Evolutionary conservation across 2,888 invertebrate genomes (phyloP).

Genomic region (Neoaliturus tenellus): DNA sequence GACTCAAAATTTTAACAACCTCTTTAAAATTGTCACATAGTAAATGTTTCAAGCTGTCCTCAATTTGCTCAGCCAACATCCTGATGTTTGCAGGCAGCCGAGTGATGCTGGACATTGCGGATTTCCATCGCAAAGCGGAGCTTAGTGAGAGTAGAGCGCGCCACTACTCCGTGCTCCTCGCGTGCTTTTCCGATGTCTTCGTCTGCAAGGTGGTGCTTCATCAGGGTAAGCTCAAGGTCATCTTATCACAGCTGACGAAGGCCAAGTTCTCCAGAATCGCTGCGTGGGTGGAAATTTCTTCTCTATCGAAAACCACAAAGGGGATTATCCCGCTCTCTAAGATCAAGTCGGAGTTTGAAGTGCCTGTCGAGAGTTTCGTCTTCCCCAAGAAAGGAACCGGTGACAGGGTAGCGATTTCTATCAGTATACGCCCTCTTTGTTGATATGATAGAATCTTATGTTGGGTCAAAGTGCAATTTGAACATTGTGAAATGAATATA

Average conservation of each 20-base stretch:
- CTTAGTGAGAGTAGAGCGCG: background rate
- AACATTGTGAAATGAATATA: no score
- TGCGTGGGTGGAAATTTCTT: conserved; percentile 33
- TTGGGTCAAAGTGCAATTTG: no score
- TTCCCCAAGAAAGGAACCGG: background rate
- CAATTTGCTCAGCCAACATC: no score
- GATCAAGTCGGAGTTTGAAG: conserved; percentile 33
- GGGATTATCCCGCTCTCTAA: conserved; percentile 29
- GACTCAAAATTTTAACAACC: no score
- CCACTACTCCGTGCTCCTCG: conserved; percentile 35
- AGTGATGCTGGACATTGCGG: conserved; percentile 27
- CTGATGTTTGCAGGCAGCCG: conserved; percentile 20
- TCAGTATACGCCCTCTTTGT: conserved; percentile 24
- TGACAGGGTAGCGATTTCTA: conserved; percentile 21
- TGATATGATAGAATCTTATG: no score
- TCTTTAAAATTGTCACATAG: no score
- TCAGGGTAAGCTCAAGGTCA: conserved; percentile 25
- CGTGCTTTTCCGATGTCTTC: conserved; percentile 21
- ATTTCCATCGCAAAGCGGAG: conserved; percentile 36
- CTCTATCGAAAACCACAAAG: background rate
- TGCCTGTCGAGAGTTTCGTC: conserved; percentile 4
- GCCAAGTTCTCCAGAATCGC: background rate
- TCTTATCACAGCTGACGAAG: background rate
- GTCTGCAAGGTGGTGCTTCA: conserved; percentile 33
- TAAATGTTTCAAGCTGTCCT: no score